Evolutionary conservation across 2,113 vertebrate genomes (phyloP).

Genomic region (Ptilorrhoa leucosticta): DNA sequence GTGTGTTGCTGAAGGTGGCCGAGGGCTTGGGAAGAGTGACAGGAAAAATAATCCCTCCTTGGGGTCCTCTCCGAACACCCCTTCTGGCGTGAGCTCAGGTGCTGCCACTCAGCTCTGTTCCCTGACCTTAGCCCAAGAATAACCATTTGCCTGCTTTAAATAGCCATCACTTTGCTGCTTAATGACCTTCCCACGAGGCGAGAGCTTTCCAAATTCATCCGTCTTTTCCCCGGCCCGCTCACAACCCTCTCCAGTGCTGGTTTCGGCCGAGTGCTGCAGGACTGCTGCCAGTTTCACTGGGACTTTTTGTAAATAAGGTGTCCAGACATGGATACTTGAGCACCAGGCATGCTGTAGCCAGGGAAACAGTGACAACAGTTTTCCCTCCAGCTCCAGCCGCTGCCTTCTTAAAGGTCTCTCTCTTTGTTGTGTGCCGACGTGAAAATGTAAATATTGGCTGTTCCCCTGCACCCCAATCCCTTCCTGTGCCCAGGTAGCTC

Average conservation of each 20-base stretch:
- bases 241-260: neutral
- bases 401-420: constrained; percentile 10
- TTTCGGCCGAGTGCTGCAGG: neutral
- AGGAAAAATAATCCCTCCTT: neutral
- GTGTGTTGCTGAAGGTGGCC: neutral
- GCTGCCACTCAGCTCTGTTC: neutral
- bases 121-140: neutral
- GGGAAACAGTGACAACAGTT: constrained; percentile 50
- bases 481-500: neutral
- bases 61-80: neutral
- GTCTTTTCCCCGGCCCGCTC: neutral
- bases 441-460: constrained; percentile 39
- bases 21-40: neutral
- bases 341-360: constrained; percentile 44
- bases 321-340: constrained; percentile 12
- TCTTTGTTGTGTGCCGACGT: neutral
- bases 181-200: constrained; percentile 1
- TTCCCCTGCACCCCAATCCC: neutral
- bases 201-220: neutral
- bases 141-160: constrained; percentile 13
- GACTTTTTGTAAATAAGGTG: constrained; percentile 55
- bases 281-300: constrained; percentile 41
- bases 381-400: neutral
- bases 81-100: neutral
- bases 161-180: neutral